Base-by-base conservation (phyloP, 2,888 invertebrate genomes). In the Baccha elongata region DNA sequence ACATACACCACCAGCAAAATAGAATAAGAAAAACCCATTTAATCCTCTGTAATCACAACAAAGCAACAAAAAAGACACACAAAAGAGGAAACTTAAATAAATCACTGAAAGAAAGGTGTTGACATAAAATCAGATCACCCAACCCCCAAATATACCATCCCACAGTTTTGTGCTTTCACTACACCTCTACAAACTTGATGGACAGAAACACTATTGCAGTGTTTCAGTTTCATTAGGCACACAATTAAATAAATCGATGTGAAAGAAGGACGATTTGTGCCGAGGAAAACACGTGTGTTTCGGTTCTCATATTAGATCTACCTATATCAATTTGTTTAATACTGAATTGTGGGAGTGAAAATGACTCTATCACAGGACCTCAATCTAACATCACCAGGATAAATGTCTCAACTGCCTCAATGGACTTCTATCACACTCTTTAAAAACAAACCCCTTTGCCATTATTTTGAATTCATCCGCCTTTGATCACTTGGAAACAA, bases 151-250 rank as follows among this genome's bases (percentile, higher is more conserved):
- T n/a, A n/a, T 32, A 19, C 40, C 48, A 5, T 11, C 29, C 55
- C 8, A 19, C 11, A n/a, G 44, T 44, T 44, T 44, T 32, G 46
- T 55, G 21, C 50, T 50, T 10, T 37, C 15, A 60, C 65, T 58
- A 23, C 42, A 29, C 21, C 29, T 32, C 4, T 8, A 32, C 29
- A 3, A 5, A 4, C 29, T 8, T 4, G 7, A 32, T 32, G 6
- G 23, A 23, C 4, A 32, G 8, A 32, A 32, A 32, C 2, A 75
- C 71, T 67, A 72, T 78, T 74, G 69, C 79, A 55, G 75, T 76
- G 87, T 89, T 89, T 87, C 89, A 88, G 87, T 88, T 87, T 88
- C 89, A 89, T 89, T 89, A 89, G 87, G 88, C 88, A 89, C 89
- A 88, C 88, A 89, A 89, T 89, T 89, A 89, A 88, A 87, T 89